Conservation (phyloP, 2,888 invertebrate genomes). For the Ametastegia equiseti region DNA sequence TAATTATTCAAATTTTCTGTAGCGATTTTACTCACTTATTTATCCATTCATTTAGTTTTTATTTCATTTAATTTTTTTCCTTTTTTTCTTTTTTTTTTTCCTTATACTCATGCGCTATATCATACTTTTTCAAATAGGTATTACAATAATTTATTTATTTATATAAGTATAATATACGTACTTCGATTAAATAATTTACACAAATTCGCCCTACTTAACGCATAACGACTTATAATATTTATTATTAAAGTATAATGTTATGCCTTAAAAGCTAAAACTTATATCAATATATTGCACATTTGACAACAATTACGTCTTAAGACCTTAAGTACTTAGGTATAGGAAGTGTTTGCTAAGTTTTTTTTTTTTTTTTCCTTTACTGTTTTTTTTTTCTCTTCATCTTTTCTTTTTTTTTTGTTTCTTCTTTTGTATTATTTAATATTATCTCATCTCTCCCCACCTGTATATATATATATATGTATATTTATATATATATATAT, state of each 20-base stretch:
- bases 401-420: conserved; percentile 10
- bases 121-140: conserved; percentile 32
- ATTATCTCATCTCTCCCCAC: not conserved
- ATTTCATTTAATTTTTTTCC: no score
- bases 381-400: conserved; percentile 14
- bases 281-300: conserved; percentile 75
- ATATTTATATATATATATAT: conserved; percentile 48
- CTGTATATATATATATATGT: conserved; percentile 4
- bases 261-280: conserved; percentile 69
- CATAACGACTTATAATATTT: conserved; percentile 51
- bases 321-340: conserved; percentile 70
- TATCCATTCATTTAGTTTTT: no score
- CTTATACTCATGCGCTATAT: not conserved
- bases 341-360: conserved; percentile 59
- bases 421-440: not conserved
- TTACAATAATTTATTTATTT: conserved; percentile 57
- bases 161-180: conserved; percentile 48
- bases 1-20: conserved; percentile 7
- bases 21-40: no score
- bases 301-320: conserved; percentile 74
- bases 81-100: no score
- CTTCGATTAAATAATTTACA: conserved; percentile 48
- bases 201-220: conserved; percentile 50
- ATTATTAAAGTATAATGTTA: conserved; percentile 67
- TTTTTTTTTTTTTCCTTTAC: conserved; percentile 49